A percentile compares a stretch with the other conserved stretches of the same genome.
phyloP scores from a whole-genome alignment of 2,797 vertebrate genomes.

The Aplochiton taeniatus region DNA sequence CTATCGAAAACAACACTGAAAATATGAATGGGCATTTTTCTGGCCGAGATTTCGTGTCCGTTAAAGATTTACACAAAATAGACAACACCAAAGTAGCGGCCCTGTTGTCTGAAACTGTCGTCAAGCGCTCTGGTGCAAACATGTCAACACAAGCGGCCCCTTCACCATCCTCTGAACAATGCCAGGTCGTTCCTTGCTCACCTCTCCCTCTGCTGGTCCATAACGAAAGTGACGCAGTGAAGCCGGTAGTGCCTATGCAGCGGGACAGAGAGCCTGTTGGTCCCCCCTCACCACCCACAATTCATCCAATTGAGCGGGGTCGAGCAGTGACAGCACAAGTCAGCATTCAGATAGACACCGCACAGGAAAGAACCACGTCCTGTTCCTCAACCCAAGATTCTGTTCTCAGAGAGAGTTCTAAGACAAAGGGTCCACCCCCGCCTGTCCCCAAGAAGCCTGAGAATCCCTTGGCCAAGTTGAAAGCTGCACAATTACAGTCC shows the following conservation, averaged over 20 bases:
- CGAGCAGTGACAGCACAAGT: conserved; percentile 20
- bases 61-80: not conserved
- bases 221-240: conserved; percentile 30
- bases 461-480: conserved; percentile 71
- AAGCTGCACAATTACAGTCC: conserved; percentile 59
- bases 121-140: conserved; percentile 3
- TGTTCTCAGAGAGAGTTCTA: conserved; percentile 46
- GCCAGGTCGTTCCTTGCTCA: conserved; percentile 15
- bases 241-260: conserved; percentile 39
- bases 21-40: too few species aligned
- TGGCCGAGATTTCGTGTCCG: too few species aligned
- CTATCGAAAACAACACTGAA: not conserved
- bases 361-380: not conserved
- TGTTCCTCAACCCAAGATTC: conserved; percentile 25
- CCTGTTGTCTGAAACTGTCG: not conserved
- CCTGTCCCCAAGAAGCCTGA: conserved; percentile 79
- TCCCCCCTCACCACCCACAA: conserved; percentile 53
- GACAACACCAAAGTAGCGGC: conserved; percentile 1
- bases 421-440: conserved; percentile 75
- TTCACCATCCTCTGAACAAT: conserved; percentile 35
- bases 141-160: conserved; percentile 27
- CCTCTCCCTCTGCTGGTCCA: conserved; percentile 18
- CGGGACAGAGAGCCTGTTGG: conserved; percentile 55
- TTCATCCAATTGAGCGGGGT: too few species aligned
- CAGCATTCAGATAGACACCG: conserved; percentile 12